Base-by-base conservation (phyloP, 2,113 vertebrate genomes). In the Brachypodius melanocephalos region DNA sequence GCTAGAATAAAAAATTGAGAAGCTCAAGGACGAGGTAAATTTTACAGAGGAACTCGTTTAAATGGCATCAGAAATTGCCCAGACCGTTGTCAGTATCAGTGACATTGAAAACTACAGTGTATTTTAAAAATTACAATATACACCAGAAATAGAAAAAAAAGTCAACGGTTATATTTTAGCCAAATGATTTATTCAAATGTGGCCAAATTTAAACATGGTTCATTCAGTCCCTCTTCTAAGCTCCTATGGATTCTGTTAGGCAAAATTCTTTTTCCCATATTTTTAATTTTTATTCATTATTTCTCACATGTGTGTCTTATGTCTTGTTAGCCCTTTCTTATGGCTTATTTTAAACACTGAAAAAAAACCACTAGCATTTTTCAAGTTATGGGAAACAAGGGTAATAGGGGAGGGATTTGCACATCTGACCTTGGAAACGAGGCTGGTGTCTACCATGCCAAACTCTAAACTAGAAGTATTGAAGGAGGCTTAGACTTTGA, bases 71-170 rank as follows among this genome's bases (percentile, higher is more conserved):
- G 59, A 88, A 86, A 88, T 89, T 77, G 66, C 34, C 92, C 61
- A 74, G 46, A 78, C 72, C 45, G 40, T 93, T 77, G 46, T 78
- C 89, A 97, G 94, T 28, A 95, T 58, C 88, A 96, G 72, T 77
- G 42, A 29, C 48, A 59, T 76, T 95, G 74, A 79, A 96, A 94
- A 85, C 15, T 51, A 63, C 29, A 92, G 81, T 76, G 94, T 31
- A 55, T 38, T 28, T 21, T 49, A 67, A 61, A 57, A 45, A 28
- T 65, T 81, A 78, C 40, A 89, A 7, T 80, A 51, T 43, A 28
- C 38, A 52, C 32, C 90, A 79, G 68, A 97, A 97, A 93, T 40
- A 83, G 52, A 94, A 96, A 97, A 96, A n/a, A 93, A 96, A 63
- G 45, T 85, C 55, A 82, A 77, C 42, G 36, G 26, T 86, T 81